Base-by-base conservation (phyloP, 2,888 invertebrate genomes). In the Chymomyza amoena region DNA sequence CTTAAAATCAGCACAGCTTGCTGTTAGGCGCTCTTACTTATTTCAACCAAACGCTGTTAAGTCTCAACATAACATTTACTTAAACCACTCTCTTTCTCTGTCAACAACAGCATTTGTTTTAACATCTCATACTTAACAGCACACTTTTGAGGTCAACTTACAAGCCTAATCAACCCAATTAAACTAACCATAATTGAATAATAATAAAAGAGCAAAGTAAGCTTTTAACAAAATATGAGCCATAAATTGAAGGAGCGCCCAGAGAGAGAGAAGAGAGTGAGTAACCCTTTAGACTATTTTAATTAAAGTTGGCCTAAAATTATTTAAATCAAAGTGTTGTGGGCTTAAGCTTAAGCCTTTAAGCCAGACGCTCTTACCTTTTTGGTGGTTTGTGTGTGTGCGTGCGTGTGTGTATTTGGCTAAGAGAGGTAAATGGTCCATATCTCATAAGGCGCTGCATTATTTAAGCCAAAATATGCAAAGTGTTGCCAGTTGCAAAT, bases 391-490 rank as follows among this genome's bases (percentile, higher is more conserved):
- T 32, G 32, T 39, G 13, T 39, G 39, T 39, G 39, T 39, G 39
- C 13, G 9, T 45, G 39, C 4, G 39, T 45, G 39, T 13, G 39
- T 45, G 6, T 10, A 13, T 45, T 13, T 45, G 3, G 6, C 51
- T 51, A 16, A 51, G 51, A 6, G 15, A n/a, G 20, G 56, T 25
- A 57, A 57, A 20, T 57, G 57, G 59, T 3, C 59, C 64, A 63
- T 67, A 71, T 64, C 54, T 71, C 62, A 71, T 60, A 57, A 45
- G 52, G 25, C 61, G 64, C 62, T 75, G 76, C 75, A 74, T 70
- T 75, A 74, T 75, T 74, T 74, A 75, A 74, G 64, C 66, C 1
- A 9, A 54, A 54, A 20, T n/a, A 54, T 18, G 54, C 54, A 66
- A 67, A 56, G 16, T 39, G 45, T 39, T 13, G 59, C 54, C 60